A percentile compares a stretch with the other conserved stretches of the same genome.
Conservation (phyloP, 2,113 vertebrate species). For the Telmatochromis sp. region DNA sequence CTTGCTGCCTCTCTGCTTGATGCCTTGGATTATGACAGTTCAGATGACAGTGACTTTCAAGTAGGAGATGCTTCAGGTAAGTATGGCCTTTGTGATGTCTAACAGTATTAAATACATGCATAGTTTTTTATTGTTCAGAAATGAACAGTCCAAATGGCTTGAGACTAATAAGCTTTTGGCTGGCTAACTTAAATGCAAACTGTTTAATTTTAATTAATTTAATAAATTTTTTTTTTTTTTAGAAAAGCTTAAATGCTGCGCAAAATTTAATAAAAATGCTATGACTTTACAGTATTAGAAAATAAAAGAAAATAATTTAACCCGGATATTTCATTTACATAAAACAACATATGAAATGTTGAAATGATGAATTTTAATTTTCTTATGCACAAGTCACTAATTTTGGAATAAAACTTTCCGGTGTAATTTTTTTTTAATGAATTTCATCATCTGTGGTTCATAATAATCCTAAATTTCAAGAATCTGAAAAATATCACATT, state of each 20-base stretch:
- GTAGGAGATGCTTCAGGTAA: constrained; percentile 97
- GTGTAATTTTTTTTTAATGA: too few relatives aligned
- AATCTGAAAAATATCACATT: background rate
- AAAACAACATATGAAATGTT: background rate
- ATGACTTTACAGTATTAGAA: background rate
- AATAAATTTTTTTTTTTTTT: accelerated
- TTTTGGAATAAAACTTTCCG: background rate
- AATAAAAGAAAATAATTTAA: background rate
- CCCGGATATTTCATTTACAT: background rate
- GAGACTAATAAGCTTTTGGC: background rate
- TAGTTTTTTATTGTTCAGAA: background rate
- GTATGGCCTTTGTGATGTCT: background rate
- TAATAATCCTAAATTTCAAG: background rate
- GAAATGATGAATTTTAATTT: background rate
- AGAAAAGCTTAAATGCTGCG: accelerated
- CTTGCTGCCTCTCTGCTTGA: constrained; percentile 94
- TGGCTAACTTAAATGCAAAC: background rate
- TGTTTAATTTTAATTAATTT: background rate
- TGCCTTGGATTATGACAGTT: constrained; percentile 98
- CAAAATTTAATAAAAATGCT: background rate
- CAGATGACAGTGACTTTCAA: constrained; percentile 99
- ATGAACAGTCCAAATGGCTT: background rate
- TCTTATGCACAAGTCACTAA: background rate
- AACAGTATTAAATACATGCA: background rate
- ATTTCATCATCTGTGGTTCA: background rate